phyloP scores from a whole-genome alignment of 35 echinoderm and acorn worm genomes.

The Amphiura filiformis region DNA sequence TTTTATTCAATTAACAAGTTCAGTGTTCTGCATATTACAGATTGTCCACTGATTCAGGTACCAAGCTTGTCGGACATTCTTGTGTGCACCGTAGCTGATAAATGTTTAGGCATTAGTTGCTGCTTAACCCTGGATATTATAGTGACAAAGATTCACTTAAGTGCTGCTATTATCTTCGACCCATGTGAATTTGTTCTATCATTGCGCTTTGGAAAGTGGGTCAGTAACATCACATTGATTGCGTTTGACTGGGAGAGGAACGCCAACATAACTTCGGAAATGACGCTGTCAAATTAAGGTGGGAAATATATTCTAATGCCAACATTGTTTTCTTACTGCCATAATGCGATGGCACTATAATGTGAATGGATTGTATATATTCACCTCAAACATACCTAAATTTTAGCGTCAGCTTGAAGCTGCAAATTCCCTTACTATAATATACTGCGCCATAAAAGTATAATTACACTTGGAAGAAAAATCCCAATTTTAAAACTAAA shows the following conservation, averaged over 20 bases:
- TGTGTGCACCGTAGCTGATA: too few species aligned
- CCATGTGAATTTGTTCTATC: conserved; percentile 1
- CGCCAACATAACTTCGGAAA: background rate
- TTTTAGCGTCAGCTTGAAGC: too few species aligned
- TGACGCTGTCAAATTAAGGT: background rate
- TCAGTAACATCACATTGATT: background rate
- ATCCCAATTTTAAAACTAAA: too few species aligned
- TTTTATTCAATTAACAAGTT: background rate
- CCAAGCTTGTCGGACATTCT: background rate
- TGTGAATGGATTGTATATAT: background rate
- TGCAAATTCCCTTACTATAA: background rate
- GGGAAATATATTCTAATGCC: background rate
- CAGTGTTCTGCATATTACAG: background rate
- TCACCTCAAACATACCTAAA: background rate
- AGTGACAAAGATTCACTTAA: background rate
- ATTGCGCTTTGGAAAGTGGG: background rate
- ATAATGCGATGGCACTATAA: background rate
- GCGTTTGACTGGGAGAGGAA: conserved; percentile 4
- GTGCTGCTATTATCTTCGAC: background rate
- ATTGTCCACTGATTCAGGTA: background rate
- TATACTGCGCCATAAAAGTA: too few species aligned
- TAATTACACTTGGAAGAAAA: too few species aligned
- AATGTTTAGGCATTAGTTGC: background rate
- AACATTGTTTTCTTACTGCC: background rate
- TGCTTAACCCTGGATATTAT: conserved; percentile 10